Conservation (phyloP, 2,113 vertebrate species). For the Thomomys bottae region DNA sequence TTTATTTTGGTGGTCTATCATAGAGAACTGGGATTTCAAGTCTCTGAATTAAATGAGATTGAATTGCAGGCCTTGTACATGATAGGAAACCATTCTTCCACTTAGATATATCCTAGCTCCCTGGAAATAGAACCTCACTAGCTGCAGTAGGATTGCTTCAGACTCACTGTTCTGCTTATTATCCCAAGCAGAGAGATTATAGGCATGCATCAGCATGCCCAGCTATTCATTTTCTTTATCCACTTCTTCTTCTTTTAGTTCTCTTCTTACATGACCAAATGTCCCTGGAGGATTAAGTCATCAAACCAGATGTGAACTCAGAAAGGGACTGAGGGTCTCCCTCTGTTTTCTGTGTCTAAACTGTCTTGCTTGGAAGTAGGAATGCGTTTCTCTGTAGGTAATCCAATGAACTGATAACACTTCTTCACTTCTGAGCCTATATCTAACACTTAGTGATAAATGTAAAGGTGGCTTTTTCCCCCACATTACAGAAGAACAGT, state of each 20-base stretch:
- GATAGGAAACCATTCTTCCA: no score
- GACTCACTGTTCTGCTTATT: no score
- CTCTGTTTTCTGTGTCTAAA: neutral
- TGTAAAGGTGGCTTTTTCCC: neutral
- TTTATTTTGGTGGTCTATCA: neutral
- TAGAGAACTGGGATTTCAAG: neutral
- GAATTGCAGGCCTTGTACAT: no score
- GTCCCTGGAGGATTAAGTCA: neutral
- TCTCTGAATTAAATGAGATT: neutral
- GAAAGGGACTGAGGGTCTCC: neutral
- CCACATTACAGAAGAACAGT: neutral
- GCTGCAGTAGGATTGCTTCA: no score
- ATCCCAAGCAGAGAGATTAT: no score
- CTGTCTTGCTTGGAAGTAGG: neutral
- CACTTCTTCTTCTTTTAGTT: neutral
- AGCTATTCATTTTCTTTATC: neutral
- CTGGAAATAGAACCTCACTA: no score
- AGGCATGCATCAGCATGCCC: no score
- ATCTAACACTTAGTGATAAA: neutral
- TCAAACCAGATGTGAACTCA: neutral
- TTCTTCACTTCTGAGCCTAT: neutral
- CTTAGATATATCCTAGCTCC: no score
- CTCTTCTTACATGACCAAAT: neutral
- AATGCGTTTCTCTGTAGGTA: neutral
- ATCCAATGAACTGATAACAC: rapidly evolving